Base-by-base conservation (phyloP, 2,888 invertebrate species). In the Xylocampa areola region DNA sequence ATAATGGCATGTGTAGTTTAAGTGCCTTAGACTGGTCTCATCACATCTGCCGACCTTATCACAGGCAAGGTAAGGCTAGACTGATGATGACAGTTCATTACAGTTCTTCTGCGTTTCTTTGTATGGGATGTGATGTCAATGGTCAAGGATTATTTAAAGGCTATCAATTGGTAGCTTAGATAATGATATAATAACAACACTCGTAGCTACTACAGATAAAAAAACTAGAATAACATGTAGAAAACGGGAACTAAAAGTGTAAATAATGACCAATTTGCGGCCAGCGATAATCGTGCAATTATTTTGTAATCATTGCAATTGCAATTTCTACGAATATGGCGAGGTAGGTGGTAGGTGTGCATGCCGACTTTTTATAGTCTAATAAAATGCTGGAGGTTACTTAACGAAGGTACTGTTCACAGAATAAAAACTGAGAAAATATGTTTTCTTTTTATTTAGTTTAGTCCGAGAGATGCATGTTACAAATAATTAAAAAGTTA, bases 301-400 rank as follows among this genome's bases (percentile, higher is more conserved):
- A 73, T 72, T 70, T 70, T 48, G 71, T 62, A 68, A 70, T 76
- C 64, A 62, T 70, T 37, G 69, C 52, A 55, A 62, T 68, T 39
- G 64, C 59, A 62, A 63, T 76, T 69, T 73, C 57, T 69, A 49
- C 44, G 54, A 72, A 57, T 40, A 72, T 49, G 52, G 51, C 14
- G 23, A 39, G 33, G 53, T 27, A 35, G 29, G 30, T 37, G 23
- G 29, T 33, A 8, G 16, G 33, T 32, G 2, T 21, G 21, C 21
- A 21, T 7, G 21, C 7, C 7, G 21, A 21, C 1, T 21, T 21
- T 21, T 21, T 21, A 21, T 21, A 21, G 21, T 4, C 21, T 21
- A 21, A 1, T 21, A 6, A 21, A 21, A 21, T 21, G 21, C 21
- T 1, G 1, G 21, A 21, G 7, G 5, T 21, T 21, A 21, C 21